Base-by-base conservation (phyloP, 2,113 vertebrate genomes). In the Podarcis muralis region DNA sequence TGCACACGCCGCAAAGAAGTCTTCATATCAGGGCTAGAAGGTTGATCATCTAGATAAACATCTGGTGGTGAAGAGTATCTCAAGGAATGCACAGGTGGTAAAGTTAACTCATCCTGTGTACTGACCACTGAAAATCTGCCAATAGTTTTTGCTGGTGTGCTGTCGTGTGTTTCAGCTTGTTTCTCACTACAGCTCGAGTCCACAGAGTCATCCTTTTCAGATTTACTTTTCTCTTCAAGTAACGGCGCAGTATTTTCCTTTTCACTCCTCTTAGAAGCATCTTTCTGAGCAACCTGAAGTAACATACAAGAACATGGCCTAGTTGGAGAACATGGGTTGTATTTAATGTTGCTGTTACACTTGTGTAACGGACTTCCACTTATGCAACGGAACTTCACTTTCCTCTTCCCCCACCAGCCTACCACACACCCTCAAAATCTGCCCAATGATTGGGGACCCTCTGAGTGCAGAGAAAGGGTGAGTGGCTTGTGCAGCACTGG, bases 111-210 rank as follows among this genome's bases (percentile, higher is more conserved):
- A 0, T 99, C 98, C 88, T 98, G 98, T 0, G 95, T 97, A 97
- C 98, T 98, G 84, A 98, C 94, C 69, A 99, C 99, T 0, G 98
- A 99, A 95, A 99, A 99, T 87, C 98, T 98, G 85, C 99, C 99
- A 69, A 99, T 98, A 0, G 98, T 98, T 90, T 97, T 98, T 94
- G 97, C 97, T 43, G 97, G 96, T 0, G 95, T 96, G 75, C 89
- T n/a, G 5, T 93, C 27, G 0, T 81, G 87, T 89, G 94, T 92
- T 82, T 91, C 96, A 3, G 93, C 87, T 84, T 25, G 86, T 72
- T 94, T 93, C 59, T 32, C 87, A 87, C 90, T 88, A 89, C 89
- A 66, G 85, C 87, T 92, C 0, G 91, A 89, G 75, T 95, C 91
- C 23, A 22, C 37, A 78, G 90, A 40, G 40, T 89, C 87, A 0